These are phyloP conservation scores for Athrips mouffetella DNA, from an alignment of 2,888 invertebrate species.

Conservation along the genomic window DNA sequence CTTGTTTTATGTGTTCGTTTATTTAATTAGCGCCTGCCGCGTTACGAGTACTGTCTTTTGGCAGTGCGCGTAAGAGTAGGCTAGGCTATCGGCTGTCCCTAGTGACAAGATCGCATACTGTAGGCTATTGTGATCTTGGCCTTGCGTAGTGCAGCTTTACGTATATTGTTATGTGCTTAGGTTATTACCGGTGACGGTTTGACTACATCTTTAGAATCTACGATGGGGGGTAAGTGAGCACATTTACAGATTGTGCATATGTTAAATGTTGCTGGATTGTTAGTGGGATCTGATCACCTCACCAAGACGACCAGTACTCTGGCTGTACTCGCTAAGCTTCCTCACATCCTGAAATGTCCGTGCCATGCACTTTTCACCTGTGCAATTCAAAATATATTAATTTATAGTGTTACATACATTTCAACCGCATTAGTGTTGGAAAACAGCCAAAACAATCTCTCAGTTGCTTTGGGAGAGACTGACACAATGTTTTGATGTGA, in stretches of 20 bases:
- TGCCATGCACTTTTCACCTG: neutral
- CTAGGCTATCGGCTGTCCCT: slow-evolving; percentile 12
- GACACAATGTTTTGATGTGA: neutral
- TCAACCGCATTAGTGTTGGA: neutral
- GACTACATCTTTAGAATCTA: slow-evolving; percentile 44
- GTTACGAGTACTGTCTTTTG: slow-evolving; percentile 43
- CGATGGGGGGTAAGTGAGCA: slow-evolving; percentile 63
- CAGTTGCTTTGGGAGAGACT: neutral
- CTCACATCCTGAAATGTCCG: neutral
- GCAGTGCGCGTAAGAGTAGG: slow-evolving; percentile 35
- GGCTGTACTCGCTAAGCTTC: neutral
- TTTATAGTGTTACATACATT: neutral
- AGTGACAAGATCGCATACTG: slow-evolving; percentile 23
- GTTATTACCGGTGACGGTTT: slow-evolving; percentile 47
- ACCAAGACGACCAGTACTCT: neutral
- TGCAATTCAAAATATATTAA: neutral
- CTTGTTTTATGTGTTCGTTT: slow-evolving; percentile 51
- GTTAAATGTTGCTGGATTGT: neutral
- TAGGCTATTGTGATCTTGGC: slow-evolving; percentile 52
- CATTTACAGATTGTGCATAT: slow-evolving; percentile 1
- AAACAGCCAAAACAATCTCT: neutral
- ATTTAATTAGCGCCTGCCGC: slow-evolving; percentile 59
- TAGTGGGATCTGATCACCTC: neutral
- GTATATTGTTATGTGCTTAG: slow-evolving; percentile 36
- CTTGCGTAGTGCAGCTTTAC: slow-evolving; percentile 50